Percentiles rank a stretch among this genome's conserved stretches.
Evolutionary conservation across 2,888 invertebrate species (phyloP).

Genomic region (Listrodromus nycthemerus): DNA sequence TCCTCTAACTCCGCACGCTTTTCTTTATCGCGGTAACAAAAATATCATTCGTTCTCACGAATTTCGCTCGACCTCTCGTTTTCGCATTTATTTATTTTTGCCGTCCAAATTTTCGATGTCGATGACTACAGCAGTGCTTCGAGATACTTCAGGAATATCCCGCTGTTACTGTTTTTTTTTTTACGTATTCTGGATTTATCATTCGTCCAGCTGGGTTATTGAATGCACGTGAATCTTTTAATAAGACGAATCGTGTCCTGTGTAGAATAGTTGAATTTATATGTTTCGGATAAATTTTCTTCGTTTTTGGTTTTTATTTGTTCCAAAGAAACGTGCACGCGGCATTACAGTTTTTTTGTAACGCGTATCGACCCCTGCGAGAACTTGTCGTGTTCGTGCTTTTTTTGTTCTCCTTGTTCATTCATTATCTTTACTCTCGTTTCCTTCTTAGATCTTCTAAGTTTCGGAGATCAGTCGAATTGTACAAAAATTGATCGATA

Average conservation of each 20-base stretch:
- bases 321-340: slow-evolving; percentile 10
- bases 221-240: slow-evolving; percentile 7
- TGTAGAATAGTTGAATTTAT: slow-evolving; percentile 18
- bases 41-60: slow-evolving; percentile 44
- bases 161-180: slow-evolving; percentile 4
- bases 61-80: neutral
- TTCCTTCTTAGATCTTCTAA: slow-evolving; percentile 19
- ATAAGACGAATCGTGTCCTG: slow-evolving; percentile 31
- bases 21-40: slow-evolving; percentile 38
- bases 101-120: slow-evolving; percentile 14
- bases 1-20: neutral
- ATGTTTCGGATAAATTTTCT: slow-evolving; percentile 22
- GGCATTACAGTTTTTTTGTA: slow-evolving; percentile 5
- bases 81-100: neutral
- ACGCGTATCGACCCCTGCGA: slow-evolving; percentile 25
- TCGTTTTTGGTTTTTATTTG: neutral
- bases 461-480: slow-evolving; percentile 50
- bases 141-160: neutral
- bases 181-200: slow-evolving; percentile 1
- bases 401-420: slow-evolving; percentile 2
- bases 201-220: slow-evolving; percentile 15
- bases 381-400: slow-evolving; percentile 13
- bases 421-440: neutral
- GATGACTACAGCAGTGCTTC: slow-evolving; percentile 6
- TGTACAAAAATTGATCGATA: slow-evolving; percentile 51